Evolutionary conservation across 92 coral and sea anemone genomes (phyloP).

Genomic region (Porites cylindrica): DNA sequence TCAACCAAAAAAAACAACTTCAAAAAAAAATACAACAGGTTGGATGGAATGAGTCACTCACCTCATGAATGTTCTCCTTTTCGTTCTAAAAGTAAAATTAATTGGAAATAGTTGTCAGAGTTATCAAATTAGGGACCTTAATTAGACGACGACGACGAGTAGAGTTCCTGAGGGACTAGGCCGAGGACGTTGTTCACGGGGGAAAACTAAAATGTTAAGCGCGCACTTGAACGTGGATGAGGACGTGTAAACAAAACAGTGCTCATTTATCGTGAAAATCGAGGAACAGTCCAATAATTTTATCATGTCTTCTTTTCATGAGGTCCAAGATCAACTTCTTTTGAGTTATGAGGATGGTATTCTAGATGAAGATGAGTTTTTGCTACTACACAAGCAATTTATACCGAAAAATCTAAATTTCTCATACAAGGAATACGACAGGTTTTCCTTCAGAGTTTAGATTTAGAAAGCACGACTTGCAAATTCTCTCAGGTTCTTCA

Average conservation of each 20-base stretch:
- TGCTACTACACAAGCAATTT: not conserved
- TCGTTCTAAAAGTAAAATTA: too few relatives aligned
- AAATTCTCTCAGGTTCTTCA: too few relatives aligned
- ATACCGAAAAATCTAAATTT: not conserved
- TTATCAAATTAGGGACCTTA: not conserved
- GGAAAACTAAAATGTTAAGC: constrained; percentile 3
- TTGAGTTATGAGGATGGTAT: not conserved
- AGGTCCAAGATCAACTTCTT: not conserved
- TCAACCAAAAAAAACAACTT: too few relatives aligned
- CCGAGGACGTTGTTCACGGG: not conserved
- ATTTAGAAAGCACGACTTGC: too few relatives aligned
- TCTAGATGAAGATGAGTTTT: not conserved
- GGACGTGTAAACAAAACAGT: not conserved
- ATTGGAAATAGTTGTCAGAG: too few relatives aligned
- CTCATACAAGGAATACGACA: not conserved
- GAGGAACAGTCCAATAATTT: not conserved
- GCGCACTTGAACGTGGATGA: not conserved
- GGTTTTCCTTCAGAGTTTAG: not conserved
- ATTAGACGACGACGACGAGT: not conserved
- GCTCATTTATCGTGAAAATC: too few relatives aligned
- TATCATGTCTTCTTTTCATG: not conserved
- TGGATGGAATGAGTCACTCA: too few relatives aligned
- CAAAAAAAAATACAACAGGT: too few relatives aligned
- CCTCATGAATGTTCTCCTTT: too few relatives aligned
- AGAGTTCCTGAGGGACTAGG: not conserved